Evolutionary conservation across 2,888 invertebrate species (phyloP).

Genomic region (Leucophenga montana): DNA sequence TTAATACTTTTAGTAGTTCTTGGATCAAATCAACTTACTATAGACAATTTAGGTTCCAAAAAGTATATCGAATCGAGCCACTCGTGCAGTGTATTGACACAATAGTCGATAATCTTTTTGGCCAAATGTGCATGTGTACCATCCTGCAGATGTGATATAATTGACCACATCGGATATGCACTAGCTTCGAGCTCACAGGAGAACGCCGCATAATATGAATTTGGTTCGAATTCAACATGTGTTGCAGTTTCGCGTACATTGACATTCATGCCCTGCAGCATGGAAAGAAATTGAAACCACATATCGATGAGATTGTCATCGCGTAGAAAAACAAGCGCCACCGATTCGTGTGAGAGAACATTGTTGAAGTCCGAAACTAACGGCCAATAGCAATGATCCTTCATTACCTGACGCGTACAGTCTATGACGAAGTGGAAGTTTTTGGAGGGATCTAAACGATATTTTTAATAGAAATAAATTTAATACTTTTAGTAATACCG

Average conservation of each 20-base stretch:
- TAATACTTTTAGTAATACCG: too few relatives aligned
- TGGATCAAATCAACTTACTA: slow-evolving; percentile 45
- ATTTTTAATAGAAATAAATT: background rate
- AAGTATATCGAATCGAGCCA: slow-evolving; percentile 92
- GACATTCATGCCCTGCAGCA: slow-evolving; percentile 99
- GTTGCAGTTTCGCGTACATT: slow-evolving; percentile 91
- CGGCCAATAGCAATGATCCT: slow-evolving; percentile 99
- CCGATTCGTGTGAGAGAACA: slow-evolving; percentile 92
- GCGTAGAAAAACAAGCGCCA: slow-evolving; percentile 90
- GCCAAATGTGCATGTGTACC: slow-evolving; percentile 83
- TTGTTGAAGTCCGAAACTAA: slow-evolving; percentile 97
- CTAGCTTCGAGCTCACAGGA: slow-evolving; percentile 97
- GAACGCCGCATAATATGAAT: slow-evolving; percentile 97
- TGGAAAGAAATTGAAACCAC: slow-evolving; percentile 95
- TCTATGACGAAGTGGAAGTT: slow-evolving; percentile 94
- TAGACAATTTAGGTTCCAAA: slow-evolving; percentile 77
- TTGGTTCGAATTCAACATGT: slow-evolving; percentile 97
- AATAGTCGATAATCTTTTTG: slow-evolving; percentile 83
- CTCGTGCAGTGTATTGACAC: slow-evolving; percentile 84
- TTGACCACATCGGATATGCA: slow-evolving; percentile 98
- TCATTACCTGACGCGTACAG: slow-evolving; percentile 93
- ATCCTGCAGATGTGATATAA: slow-evolving; percentile 89
- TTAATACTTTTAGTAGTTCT: too few relatives aligned
- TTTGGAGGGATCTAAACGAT: slow-evolving; percentile 77
- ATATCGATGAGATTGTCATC: slow-evolving; percentile 92